Evolutionary conservation across 92 coral and sea anemone genomes (phyloP).

Genomic region (Porites lobata): DNA sequence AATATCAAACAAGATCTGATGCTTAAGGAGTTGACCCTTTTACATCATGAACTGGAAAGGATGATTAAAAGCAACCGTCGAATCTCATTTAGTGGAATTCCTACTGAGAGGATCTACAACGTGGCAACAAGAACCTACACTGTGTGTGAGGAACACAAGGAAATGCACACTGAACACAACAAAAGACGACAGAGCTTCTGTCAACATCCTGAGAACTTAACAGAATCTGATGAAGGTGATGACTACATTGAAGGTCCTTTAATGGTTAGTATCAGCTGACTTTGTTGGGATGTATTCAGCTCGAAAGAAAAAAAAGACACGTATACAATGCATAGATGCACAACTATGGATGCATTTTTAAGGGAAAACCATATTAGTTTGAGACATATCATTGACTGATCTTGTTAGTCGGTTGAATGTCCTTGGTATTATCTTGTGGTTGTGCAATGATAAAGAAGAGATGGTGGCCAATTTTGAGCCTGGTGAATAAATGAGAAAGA

Average conservation of each 20-base stretch:
- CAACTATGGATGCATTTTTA: too few relatives aligned
- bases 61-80: constrained; percentile 52
- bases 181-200: constrained; percentile 17
- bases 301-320: too few relatives aligned
- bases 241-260: constrained; percentile 64
- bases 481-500: too few relatives aligned
- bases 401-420: too few relatives aligned
- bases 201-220: constrained; percentile 34
- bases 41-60: constrained; percentile 74
- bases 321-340: too few relatives aligned
- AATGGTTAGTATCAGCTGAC: constrained; percentile 34
- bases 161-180: constrained; percentile 51
- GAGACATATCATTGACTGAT: too few relatives aligned
- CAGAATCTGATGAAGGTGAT: constrained; percentile 54
- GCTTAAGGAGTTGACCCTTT: constrained; percentile 70
- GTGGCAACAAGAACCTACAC: constrained; percentile 76
- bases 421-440: too few relatives aligned
- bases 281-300: too few relatives aligned
- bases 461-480: too few relatives aligned
- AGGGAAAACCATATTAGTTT: too few relatives aligned
- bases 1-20: constrained; percentile 71
- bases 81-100: constrained; percentile 81
- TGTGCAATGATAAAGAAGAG: too few relatives aligned
- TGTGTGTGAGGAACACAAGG: constrained; percentile 82
- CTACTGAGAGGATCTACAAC: constrained; percentile 78